phyloP scores from a whole-genome alignment of 2,797 vertebrate species.

The Coreius guichenoti region DNA sequence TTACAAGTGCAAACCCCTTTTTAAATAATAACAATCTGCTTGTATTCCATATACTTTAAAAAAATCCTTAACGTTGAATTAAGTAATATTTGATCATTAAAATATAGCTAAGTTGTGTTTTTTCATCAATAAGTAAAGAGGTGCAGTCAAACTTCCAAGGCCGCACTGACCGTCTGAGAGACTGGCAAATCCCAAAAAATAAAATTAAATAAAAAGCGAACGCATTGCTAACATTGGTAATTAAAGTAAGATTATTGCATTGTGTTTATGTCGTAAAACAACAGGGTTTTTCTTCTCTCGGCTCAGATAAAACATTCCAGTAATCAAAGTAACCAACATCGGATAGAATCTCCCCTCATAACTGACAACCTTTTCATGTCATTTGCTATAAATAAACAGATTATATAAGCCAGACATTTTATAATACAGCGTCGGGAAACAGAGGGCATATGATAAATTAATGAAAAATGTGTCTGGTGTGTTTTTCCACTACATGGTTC shows the following conservation, averaged over 20 bases:
- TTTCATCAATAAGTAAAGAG: slow-evolving; percentile 11
- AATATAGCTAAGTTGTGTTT: neutral
- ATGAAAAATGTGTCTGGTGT: slow-evolving; percentile 8
- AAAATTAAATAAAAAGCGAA: neutral
- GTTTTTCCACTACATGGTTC: slow-evolving; percentile 19
- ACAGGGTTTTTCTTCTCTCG: neutral
- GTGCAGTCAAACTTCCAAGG: slow-evolving; percentile 28
- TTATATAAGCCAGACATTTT: slow-evolving; percentile 45
- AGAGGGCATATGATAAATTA: slow-evolving; percentile 33
- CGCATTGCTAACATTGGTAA: no score
- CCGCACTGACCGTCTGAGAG: neutral
- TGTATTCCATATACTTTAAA: neutral
- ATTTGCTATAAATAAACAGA: slow-evolving; percentile 40
- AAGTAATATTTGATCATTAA: neutral
- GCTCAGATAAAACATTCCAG: neutral
- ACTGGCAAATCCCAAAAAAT: neutral
- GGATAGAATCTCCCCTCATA: slow-evolving; percentile 5
- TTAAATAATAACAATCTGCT: neutral
- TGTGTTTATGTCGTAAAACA: neutral
- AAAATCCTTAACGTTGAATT: neutral
- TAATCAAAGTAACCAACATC: slow-evolving; percentile 9
- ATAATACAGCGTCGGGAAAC: slow-evolving; percentile 16
- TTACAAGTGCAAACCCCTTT: neutral
- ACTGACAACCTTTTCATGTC: slow-evolving; percentile 24
- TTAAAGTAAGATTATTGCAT: neutral